Evolutionary conservation across 2,113 vertebrate species (phyloP).

Genomic region (Neomonachus schauinslandi): DNA sequence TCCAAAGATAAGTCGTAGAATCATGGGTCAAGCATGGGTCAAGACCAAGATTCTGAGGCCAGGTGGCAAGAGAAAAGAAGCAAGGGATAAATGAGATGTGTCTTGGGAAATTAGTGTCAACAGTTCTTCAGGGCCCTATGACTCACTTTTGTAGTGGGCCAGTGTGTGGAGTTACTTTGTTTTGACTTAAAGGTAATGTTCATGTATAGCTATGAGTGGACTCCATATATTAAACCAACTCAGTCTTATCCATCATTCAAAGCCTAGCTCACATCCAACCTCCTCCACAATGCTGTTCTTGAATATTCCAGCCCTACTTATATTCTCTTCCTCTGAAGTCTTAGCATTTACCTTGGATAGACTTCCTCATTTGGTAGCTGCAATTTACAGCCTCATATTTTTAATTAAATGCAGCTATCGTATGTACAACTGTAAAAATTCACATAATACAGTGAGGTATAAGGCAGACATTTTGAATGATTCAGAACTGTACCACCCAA

Average conservation of each 20-base stretch:
- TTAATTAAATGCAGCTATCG: neutral
- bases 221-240: fast-evolving
- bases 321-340: neutral
- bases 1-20: neutral
- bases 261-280: neutral
- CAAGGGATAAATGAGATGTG: fast-evolving
- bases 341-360: too few species aligned
- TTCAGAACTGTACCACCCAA: neutral
- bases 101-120: neutral
- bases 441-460: neutral
- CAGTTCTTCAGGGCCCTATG: neutral
- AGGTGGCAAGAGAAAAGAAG: neutral
- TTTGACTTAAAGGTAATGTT: neutral
- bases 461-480: neutral
- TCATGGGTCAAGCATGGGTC: neutral
- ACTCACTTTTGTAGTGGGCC: too few species aligned
- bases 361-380: neutral
- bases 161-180: neutral
- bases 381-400: neutral
- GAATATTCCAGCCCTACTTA: neutral
- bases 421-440: neutral
- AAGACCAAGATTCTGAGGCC: neutral
- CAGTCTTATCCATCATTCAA: neutral
- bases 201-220: fast-evolving
- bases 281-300: neutral